phyloP scores from a whole-genome alignment of 2,888 invertebrate genomes.

The Temnothorax unifasciatus region DNA sequence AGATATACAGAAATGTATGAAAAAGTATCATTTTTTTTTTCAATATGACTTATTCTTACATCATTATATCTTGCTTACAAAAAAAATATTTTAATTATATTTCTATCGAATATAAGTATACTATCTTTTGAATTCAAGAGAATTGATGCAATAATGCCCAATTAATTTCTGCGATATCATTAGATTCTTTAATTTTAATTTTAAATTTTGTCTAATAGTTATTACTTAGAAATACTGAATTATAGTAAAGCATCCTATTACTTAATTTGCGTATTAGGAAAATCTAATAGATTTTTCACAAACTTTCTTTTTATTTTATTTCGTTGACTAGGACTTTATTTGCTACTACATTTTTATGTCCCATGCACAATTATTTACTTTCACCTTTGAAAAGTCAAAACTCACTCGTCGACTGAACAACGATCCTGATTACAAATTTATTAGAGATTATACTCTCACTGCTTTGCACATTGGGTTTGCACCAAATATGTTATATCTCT shows the following conservation, averaged over 20 bases:
- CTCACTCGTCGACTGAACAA: constrained; percentile 70
- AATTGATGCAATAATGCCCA: not conserved
- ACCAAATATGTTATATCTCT: constrained; percentile 64
- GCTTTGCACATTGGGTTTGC: constrained; percentile 75
- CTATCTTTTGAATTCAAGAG: not conserved
- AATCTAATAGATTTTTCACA: not conserved
- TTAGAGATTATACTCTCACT: constrained; percentile 68
- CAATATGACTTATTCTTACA: constrained; percentile 8
- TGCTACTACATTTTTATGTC: constrained; percentile 63
- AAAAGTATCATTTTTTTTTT: not conserved
- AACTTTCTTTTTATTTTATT: constrained; percentile 48
- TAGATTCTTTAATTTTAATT: not conserved
- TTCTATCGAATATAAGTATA: not conserved
- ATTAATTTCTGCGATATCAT: constrained; percentile 27
- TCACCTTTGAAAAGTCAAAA: constrained; percentile 66
- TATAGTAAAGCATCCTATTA: constrained; percentile 54
- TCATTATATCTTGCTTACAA: constrained; percentile 14
- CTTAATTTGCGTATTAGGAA: constrained; percentile 62
- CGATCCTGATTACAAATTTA: constrained; percentile 71
- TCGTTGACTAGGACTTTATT: constrained; percentile 64
- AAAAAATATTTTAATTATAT: constrained; percentile 20
- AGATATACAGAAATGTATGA: constrained; percentile 10
- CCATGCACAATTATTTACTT: constrained; percentile 68
- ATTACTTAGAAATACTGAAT: not conserved
- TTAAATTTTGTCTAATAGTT: not conserved